These are phyloP conservation scores for Linepithema humile DNA, from an alignment of 1,140 invertebrate genomes.

Conservation along the genomic window DNA sequence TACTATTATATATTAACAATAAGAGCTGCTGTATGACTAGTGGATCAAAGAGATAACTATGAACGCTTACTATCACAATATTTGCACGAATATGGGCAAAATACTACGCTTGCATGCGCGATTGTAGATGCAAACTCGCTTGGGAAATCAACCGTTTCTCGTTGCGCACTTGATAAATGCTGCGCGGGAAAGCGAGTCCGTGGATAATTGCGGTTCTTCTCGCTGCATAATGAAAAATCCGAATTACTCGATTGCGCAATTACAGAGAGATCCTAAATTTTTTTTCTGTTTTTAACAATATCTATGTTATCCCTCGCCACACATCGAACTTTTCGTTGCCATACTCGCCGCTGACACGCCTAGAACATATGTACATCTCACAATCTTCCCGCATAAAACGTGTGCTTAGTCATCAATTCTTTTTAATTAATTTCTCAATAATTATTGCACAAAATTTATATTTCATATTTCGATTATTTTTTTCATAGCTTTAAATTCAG, in stretches of 20 bases:
- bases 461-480: no score
- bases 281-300: no score
- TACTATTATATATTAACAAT: background rate
- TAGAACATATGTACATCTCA: no score
- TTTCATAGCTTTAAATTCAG: no score
- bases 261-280: no score
- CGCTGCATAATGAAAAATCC: conserved; percentile 62
- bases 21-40: background rate
- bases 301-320: background rate
- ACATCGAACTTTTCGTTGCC: no score
- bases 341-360: no score
- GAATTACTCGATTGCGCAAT: conserved; percentile 45
- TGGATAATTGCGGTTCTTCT: conserved; percentile 64
- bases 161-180: conserved; percentile 72
- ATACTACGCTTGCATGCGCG: background rate
- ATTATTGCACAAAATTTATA: no score
- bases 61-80: background rate
- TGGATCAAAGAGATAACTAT: background rate
- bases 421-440: no score
- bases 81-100: background rate
- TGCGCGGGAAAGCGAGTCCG: conserved; percentile 50
- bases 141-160: conserved; percentile 76
- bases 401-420: no score
- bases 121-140: conserved; percentile 59
- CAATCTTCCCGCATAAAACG: no score